phyloP scores from a whole-genome alignment of 2,113 vertebrate species.

The Leptosomus discolor region DNA sequence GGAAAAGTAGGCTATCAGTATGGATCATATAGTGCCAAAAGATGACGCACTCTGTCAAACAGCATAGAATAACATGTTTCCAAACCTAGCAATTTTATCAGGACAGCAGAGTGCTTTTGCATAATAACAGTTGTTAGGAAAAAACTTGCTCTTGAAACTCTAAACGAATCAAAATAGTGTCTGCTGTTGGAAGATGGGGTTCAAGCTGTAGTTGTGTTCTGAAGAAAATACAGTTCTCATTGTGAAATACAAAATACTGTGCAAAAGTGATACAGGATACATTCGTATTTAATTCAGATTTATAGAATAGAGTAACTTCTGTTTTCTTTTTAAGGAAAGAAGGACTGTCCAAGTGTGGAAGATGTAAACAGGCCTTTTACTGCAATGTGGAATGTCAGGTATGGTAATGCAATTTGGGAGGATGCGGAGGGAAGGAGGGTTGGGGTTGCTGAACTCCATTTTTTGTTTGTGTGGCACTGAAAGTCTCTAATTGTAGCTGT shows the following conservation, averaged over 20 bases:
- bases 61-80: not conserved
- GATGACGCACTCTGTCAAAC: not conserved
- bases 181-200: not conserved
- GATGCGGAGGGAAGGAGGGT: not conserved
- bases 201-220: not conserved
- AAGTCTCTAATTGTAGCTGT: not conserved
- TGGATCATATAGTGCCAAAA: not conserved
- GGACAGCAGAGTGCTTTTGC: not conserved
- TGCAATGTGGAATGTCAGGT: constrained; percentile 95
- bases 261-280: not conserved
- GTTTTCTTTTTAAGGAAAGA: constrained; percentile 84
- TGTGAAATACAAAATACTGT: not conserved
- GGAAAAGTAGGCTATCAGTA: not conserved
- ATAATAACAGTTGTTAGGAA: not conserved
- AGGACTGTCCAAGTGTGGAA: constrained; percentile 91
- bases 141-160: not conserved
- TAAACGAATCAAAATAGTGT: not conserved
- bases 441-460: not conserved
- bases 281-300: not conserved
- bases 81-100: not conserved
- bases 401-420: not conserved
- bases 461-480: not conserved
- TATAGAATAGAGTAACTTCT: not conserved
- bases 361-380: constrained; percentile 95
- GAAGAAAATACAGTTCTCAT: not conserved